A percentile compares a stretch with the other conserved stretches of the same genome.
Evolutionary conservation across 2,797 vertebrate genomes (phyloP).

Genomic region (Rhinichthys osculus): DNA sequence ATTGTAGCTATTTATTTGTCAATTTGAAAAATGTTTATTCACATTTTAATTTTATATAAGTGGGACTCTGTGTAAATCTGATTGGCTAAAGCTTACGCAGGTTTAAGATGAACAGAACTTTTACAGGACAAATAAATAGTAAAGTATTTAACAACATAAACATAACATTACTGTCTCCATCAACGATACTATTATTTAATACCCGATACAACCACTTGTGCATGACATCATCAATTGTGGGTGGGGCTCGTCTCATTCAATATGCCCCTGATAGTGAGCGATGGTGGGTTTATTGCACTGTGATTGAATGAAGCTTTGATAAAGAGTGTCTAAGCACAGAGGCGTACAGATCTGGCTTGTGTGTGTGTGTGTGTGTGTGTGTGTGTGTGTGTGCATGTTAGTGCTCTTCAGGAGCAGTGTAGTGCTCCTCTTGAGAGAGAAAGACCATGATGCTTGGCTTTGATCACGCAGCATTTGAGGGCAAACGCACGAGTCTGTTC

Average conservation of each 20-base stretch:
- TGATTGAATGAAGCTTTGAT: constrained; percentile 13
- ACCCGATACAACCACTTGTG: too few relatives aligned
- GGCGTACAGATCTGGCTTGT: not conserved
- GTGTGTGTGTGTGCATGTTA: constrained; percentile 6
- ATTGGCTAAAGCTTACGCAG: not conserved
- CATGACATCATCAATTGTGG: not conserved
- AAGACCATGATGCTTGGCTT: constrained; percentile 46
- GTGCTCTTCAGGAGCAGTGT: constrained; percentile 34
- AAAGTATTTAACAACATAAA: not conserved
- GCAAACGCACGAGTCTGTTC: constrained; percentile 43
- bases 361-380: constrained; percentile 3
- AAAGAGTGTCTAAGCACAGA: constrained; percentile 4
- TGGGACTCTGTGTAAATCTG: not conserved
- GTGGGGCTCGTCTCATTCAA: not conserved
- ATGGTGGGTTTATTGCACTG: not conserved
- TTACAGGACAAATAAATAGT: not conserved
- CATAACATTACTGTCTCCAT: not conserved
- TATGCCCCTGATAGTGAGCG: not conserved
- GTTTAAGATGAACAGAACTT: not conserved
- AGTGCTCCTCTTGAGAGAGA: constrained; percentile 49
- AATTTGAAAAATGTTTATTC: not conserved
- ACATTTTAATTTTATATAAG: not conserved
- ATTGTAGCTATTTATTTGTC: not conserved
- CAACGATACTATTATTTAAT: not conserved
- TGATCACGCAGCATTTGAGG: constrained; percentile 55